Percentiles rank a stretch among this genome's conserved stretches.
Conservation (phyloP, 1,140 invertebrate genomes). For the Heliconius eleuchia region DNA sequence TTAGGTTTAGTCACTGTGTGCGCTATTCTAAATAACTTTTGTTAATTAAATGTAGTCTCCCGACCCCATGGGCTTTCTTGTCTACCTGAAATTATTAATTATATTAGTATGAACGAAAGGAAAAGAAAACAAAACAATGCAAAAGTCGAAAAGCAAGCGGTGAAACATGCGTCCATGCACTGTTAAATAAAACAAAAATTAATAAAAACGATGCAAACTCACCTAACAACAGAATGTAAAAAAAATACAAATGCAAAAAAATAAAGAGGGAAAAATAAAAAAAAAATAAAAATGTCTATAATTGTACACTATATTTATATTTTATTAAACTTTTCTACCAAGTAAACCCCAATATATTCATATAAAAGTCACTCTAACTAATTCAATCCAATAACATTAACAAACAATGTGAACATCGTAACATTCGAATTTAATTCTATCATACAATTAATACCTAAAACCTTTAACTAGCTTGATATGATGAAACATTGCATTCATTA, state of each 20-base stretch:
- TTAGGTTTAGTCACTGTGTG: slow-evolving; percentile 66
- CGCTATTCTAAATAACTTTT: slow-evolving; percentile 59
- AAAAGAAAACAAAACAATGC: slow-evolving; percentile 56
- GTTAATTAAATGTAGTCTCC: slow-evolving; percentile 76
- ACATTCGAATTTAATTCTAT: slow-evolving; percentile 62
- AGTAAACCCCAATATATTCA: slow-evolving; percentile 80
- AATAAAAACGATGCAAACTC: slow-evolving; percentile 37
- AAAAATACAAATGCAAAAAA: slow-evolving; percentile 37
- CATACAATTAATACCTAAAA: slow-evolving; percentile 62
- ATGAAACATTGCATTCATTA: slow-evolving; percentile 60
- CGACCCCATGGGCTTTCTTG: slow-evolving; percentile 75
- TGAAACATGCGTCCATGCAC: slow-evolving; percentile 66
- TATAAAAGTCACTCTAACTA: slow-evolving; percentile 80
- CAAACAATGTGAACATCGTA: slow-evolving; percentile 73
- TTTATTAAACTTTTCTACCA: slow-evolving; percentile 80
- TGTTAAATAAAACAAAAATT: slow-evolving; percentile 34
- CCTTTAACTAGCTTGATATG: slow-evolving; percentile 69
- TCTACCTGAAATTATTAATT: slow-evolving; percentile 81
- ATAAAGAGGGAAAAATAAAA: slow-evolving; percentile 44
- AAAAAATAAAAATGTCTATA: slow-evolving; percentile 55
- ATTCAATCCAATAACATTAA: slow-evolving; percentile 78
- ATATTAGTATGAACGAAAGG: slow-evolving; percentile 78
- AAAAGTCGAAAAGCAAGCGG: slow-evolving; percentile 57
- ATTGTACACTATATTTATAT: slow-evolving; percentile 71
- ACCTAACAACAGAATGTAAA: slow-evolving; percentile 36